Base-by-base conservation (phyloP, 1,140 invertebrate genomes). In the Listronotus oregonensis region DNA sequence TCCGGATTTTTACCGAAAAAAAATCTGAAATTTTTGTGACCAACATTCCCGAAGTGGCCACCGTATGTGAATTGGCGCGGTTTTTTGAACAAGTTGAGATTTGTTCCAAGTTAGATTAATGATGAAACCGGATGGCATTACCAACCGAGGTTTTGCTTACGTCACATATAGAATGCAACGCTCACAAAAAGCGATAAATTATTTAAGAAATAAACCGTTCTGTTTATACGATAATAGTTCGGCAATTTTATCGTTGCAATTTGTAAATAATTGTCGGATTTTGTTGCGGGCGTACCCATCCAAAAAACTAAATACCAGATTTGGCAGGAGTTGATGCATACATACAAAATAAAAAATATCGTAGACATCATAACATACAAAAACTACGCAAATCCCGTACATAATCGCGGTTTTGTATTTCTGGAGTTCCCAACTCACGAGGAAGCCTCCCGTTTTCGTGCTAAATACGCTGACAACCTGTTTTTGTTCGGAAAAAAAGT, bases 381-480 rank as follows among this genome's bases (percentile, higher is more conserved):
- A 5, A 66, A 47, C 39, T 66, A 59, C 31, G 10, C 12, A 1
- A 47, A 60, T 15, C 40, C 49, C 4, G 27, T 9, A 5, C 12
- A 47, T n/a, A 54, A 44, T 42, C 79, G 92, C 17, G 92, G 92
- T 1, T 95, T 92, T 76, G 91, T 91, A 9, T 95, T 96, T 76
- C 89, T 94, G n/a, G 92, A 95, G 75, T 96, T 94, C 71, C 85
- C 86, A 46, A 87, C 83, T 69, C 94, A 95, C 73, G 82, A 87
- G 47, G 84, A 87, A 1, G 93, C 93, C 2, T 91, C 92, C 0
- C 90, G 93, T 86, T 91, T 93, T 0, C 80, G 68, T 15, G 66
- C 92, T 17, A 68, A 65, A 43, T 69, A 37, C 27, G 34, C 8
- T 15, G 39, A 56, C 11, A 52, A 51, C 14, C 49, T 72, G 60